Base-by-base conservation (phyloP, 2,797 vertebrate species). In the Diglossa cyanea region DNA sequence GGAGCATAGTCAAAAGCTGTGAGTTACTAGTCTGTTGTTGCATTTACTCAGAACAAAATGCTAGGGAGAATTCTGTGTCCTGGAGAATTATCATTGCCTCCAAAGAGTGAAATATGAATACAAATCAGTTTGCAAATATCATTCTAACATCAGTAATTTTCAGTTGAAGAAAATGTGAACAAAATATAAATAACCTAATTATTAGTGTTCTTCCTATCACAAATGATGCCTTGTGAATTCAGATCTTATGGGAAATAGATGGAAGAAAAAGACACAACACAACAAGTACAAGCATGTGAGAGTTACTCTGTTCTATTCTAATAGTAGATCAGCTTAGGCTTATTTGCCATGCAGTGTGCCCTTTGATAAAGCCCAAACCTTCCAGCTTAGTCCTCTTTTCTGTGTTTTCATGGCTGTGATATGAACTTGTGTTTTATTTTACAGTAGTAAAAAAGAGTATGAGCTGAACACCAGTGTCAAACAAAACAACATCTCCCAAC, bases 41-140 rank as follows among this genome's bases (percentile, higher is more conserved):
- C 18, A 45, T 95, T 96, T 94, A n/a, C 51, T 93, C 71, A 77
- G 92, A 95, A 89, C 30, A 84, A 93, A 96, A 90, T 47, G 70
- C 79, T 73, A 54, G 45, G 51, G 66, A 85, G 33, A 91, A 77
- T 61, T 75, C 51, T 66, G 26, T 8, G 5, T 81, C 80, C 66
- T 66, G 17, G 33, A 63, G 47, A 94, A 87, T 90, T 75, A 60
- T 85, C 67, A 45, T 44, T 87, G 42, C 48, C 62, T 92, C 68
- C 61, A 76, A 85, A 93, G 61, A 67, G 16, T 90, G 86, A 91
- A 88, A 71, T 58, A 42, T 62, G 70, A 94, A 93, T 88, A 73
- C 87, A 95, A 95, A 97, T 92, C 68, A 83, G 65, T 37, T 86
- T 90, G 79, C 40, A 85, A 93, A 79, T 58, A 73, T n/a, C 44